Evolutionary conservation across 2,888 invertebrate genomes (phyloP), one percentile per base, ranked within the genome.

Genomic region (Hermaeophaga mercurialis): DNA sequence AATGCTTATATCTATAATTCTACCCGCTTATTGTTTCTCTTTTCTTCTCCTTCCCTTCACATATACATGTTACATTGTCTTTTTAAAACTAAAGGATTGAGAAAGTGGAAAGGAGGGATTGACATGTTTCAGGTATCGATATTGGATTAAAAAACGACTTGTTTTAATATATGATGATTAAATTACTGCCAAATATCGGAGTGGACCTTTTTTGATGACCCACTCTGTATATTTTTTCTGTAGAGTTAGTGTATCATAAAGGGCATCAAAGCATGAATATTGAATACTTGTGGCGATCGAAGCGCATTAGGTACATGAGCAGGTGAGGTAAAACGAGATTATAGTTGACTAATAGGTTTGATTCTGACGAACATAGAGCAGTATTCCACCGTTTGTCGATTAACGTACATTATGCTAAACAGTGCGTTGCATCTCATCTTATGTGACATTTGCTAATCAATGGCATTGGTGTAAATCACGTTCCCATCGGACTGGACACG

Each of bases 331-430:
- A 67, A 68, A 70, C 58, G 64, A 66, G 67, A 69, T 70, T 71
- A 70, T 43, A 15, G 59, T 61, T 58, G 61, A 65, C 67, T 74
- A 74, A 74, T 73, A 69, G 72, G 68, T 71, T 74, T 72, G 72
- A 73, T 72, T 72, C 66, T 71, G 69, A 73, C 66, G 68, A 71
- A 70, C 70, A 67, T 62, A 62, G 59, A 69, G 60, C 68, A 65
- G 64, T 68, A 66, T 71, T 71, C 69, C 69, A 67, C 60, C 69
- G 70, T 71, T 70, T 71, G 68, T 69, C 72, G 74, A 74, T 75
- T 74, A 75, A 67, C 69, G 68, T 68, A 70, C 73, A 74, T 75
- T 75, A 75, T 75, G 75, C 72, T 75, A 75, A 75, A 75, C 70
- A 73, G 69, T 63, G 68, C 69, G 64, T 66, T 63, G 70, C 71